Base-by-base conservation (phyloP, 2,888 invertebrate genomes). In the Aphrophora alni region DNA sequence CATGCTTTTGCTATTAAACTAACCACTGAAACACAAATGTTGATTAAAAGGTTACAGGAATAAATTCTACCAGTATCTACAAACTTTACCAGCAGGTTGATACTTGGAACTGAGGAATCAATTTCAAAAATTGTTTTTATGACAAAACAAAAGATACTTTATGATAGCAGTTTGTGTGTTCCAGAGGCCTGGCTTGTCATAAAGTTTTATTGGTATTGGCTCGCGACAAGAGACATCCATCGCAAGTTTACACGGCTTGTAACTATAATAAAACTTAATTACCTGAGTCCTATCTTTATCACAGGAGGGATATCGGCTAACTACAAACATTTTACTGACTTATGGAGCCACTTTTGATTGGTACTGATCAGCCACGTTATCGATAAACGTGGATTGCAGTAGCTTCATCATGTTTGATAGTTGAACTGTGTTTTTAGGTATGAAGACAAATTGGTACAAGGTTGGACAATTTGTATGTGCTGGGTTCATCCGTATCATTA, bases 181-280 rank as follows among this genome's bases (percentile, higher is more conserved):
- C 21, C 44, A 44, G 44, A 44, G 44, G 44, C 17, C 44, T 44
- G 44, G 44, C 44, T 59, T 10, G 59, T 59, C 59, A 59, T 59
- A 59, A 59, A 59, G 59, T 59, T 59, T 59, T 59, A 59, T 59
- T 59, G 59, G 59, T 59, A 59, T 59, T 59, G 59, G 59, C 59
- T 59, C 21, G 59, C 59, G 59, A 59, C 59, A 44, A 59, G 12
- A 59, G 59, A 21, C 59, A 59, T 59, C 59, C 59, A 59, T 59
- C 59, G 59, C 59, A 21, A 44, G 44, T 44, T 44, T 44, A 44
- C 44, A 59, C 59, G 59, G 21, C 59, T 5, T 59, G 5, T 21
- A 21, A 1, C 59, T n/a, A 59, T 59, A 59, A 59, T 59, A 59
- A 59, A 59, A 59, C 59, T 59, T 59, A 59, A 59, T 59, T 59